These are phyloP conservation scores for Drosophila robusta DNA, from an alignment of 2,888 invertebrate species.

Conservation along the genomic window DNA sequence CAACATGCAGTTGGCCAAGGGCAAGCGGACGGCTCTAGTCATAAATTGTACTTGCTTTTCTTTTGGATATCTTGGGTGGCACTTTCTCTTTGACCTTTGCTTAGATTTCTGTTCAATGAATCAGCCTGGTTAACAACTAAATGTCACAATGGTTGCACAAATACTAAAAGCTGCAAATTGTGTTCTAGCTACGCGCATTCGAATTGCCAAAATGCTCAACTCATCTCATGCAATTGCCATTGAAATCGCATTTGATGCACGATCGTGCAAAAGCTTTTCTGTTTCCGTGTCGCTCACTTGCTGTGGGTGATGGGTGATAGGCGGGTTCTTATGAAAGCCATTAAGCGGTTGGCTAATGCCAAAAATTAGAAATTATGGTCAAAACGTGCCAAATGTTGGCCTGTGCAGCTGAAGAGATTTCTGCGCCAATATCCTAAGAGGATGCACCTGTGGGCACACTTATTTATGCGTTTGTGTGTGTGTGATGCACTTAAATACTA, in stretches of 20 bases:
- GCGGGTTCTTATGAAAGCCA: conserved; percentile 7
- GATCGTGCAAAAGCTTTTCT: conserved; percentile 56
- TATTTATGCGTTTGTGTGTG: not conserved
- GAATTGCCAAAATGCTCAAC: conserved; percentile 26
- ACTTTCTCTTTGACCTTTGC: conserved; percentile 6
- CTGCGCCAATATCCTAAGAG: not conserved
- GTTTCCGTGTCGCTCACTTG: conserved; percentile 38
- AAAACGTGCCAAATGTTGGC: conserved; percentile 9
- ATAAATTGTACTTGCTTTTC: conserved; percentile 31
- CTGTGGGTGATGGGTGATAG: not conserved
- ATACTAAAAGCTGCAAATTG: conserved; percentile 39
- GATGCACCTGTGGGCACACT: not conserved
- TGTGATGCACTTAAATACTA: not conserved
- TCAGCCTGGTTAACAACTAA: conserved; percentile 22
- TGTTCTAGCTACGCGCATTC: conserved; percentile 12
- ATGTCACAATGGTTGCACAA: conserved; percentile 50
- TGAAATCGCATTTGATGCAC: conserved; percentile 35
- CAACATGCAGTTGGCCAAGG: conserved; percentile 16
- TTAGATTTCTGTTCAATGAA: not conserved
- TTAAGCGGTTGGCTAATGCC: conserved; percentile 18
- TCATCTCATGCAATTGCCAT: conserved; percentile 14
- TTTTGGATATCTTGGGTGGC: not conserved
- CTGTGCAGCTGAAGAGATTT: not conserved
- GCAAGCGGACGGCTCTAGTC: not conserved
- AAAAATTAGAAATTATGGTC: conserved; percentile 19